Evolutionary conservation across 2,113 vertebrate genomes (phyloP).

Genomic region (Bubo blakistoni): DNA sequence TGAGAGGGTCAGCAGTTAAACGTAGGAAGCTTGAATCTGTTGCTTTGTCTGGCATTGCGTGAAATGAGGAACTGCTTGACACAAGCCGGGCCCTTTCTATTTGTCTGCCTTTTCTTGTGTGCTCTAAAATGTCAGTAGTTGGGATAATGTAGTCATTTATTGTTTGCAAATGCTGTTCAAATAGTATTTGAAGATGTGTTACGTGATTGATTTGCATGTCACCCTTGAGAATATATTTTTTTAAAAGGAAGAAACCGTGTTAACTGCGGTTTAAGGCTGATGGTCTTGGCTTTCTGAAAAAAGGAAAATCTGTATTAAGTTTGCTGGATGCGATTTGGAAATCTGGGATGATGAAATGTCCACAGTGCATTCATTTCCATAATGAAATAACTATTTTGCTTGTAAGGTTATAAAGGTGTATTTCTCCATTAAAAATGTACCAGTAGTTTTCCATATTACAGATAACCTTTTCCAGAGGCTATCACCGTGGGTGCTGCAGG

Average conservation of each 20-base stretch:
- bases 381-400: not conserved
- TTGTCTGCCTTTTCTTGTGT: not conserved
- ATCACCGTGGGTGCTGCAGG: rapidly evolving
- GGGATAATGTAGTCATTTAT: not conserved
- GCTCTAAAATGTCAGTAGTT: not conserved
- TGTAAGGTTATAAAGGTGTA: not conserved
- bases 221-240: not conserved
- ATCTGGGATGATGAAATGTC: not conserved
- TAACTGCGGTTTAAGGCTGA: not conserved
- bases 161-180: not conserved
- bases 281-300: not conserved
- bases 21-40: not conserved
- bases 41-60: not conserved
- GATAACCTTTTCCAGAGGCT: not conserved
- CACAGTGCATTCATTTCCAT: not conserved
- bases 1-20: not conserved
- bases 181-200: not conserved
- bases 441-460: not conserved
- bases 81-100: not conserved
- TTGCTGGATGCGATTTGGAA: not conserved
- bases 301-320: not conserved
- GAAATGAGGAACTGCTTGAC: not conserved
- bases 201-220: not conserved
- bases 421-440: not conserved
- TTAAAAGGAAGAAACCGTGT: not conserved